Base-by-base conservation (phyloP, 92 coral and sea anemone species). In the Nematostella vectensis region DNA sequence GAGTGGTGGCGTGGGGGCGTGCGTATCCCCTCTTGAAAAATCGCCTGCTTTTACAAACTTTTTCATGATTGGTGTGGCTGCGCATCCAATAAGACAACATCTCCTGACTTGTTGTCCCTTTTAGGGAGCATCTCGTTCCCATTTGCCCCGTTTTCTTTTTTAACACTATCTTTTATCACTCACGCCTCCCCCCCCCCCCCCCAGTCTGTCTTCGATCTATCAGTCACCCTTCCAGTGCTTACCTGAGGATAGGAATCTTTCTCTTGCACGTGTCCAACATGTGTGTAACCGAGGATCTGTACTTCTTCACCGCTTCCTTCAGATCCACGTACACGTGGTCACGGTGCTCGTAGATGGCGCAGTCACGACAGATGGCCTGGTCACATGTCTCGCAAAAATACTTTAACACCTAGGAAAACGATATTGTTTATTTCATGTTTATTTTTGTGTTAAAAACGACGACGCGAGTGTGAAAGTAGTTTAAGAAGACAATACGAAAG, bases 321-420 rank as follows among this genome's bases (percentile, higher is more conserved):
- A 84, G 67, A 61, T 79, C 94, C 22, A 84, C 94, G 28, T 84
- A 84, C 39, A 84, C 70, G 59, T 84, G 94, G 18, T 84, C 94
- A 33, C 94, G 60, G 76, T 84, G 94, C 31, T 84, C 94, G 66
- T 84, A 84, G 55, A 84, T 84, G 38, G 94, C 94, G 56, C 94
- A 84, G 64, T 84, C 94, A 27, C 94, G 94, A 6, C 94, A 84
- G 3, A 84, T 84, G 0, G 94, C 94, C 55, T 84, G 87, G 61
- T 84, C 94, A 49, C 94, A 84, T 0, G 94, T 74, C 67, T 84
- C 94, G 27, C 94, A 84, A 74, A 74, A 84, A 45, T 84, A 84
- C 57, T 84, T 84, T 10, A 84, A 62, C 17, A 84, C 68, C 94
- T 84, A 47, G 4, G 16, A 29, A 22, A 20, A 26, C 12, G 24